These are phyloP conservation scores for Drosophila parabipectinata DNA, from an alignment of 1,140 invertebrate genomes.

Conservation along the genomic window DNA sequence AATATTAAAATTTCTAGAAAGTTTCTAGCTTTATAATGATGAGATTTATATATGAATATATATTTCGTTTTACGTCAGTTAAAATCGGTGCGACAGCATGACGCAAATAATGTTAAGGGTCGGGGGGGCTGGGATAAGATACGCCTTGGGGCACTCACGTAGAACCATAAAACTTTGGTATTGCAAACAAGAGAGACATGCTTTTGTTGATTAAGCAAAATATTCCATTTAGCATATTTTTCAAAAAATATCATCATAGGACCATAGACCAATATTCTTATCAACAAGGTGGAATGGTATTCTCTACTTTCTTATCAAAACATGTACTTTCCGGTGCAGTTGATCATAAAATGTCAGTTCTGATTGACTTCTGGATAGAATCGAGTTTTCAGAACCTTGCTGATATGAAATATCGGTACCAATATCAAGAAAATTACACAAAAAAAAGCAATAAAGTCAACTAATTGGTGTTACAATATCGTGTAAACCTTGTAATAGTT, in stretches of 20 bases:
- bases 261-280: too few relatives aligned
- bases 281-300: too few relatives aligned
- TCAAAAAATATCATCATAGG: neutral
- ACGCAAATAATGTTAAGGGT: constrained; percentile 12
- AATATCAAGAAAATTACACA: neutral
- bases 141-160: constrained; percentile 6
- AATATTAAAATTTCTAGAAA: neutral
- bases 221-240: constrained; percentile 16
- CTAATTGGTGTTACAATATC: neutral
- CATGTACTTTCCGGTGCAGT: neutral
- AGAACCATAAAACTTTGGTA: constrained; percentile 7
- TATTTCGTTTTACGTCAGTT: constrained; percentile 13
- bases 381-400: constrained; percentile 14
- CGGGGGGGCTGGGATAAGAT: constrained; percentile 20
- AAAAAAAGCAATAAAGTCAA: neutral
- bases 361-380: constrained; percentile 24
- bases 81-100: constrained; percentile 3
- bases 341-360: neutral
- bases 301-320: neutral
- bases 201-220: constrained; percentile 7
- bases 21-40: too few relatives aligned
- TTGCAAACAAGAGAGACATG: neutral
- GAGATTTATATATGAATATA: neutral
- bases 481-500: neutral
- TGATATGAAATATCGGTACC: constrained; percentile 12